Evolutionary conservation across 1,140 invertebrate genomes (phyloP).

Genomic region (Papilio machaon): DNA sequence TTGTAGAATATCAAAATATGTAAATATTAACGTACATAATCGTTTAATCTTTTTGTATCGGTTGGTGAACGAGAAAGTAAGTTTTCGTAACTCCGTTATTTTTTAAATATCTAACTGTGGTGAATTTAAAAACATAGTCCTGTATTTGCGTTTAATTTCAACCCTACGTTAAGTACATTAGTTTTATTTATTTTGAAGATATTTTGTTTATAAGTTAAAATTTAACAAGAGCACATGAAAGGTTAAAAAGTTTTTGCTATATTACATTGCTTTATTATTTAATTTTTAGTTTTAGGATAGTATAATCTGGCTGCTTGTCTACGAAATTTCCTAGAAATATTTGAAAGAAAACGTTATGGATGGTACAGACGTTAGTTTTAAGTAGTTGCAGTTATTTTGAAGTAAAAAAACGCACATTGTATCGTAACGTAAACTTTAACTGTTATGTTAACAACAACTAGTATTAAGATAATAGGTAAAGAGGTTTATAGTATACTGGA

Average conservation of each 20-base stretch:
- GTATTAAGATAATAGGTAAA: background rate
- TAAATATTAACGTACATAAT: background rate
- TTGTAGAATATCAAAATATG: background rate
- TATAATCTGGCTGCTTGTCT: background rate
- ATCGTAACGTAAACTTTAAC: constrained; percentile 18
- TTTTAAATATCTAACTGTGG: background rate
- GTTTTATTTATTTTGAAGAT: no score
- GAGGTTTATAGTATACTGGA: background rate
- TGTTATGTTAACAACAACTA: constrained; percentile 2
- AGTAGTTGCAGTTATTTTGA: background rate
- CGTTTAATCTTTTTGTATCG: background rate
- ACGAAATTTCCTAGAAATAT: background rate
- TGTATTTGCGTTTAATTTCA: no score
- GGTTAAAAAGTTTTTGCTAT: background rate
- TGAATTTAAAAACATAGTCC: background rate
- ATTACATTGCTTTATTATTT: background rate
- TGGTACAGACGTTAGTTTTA: background rate
- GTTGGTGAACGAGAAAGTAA: background rate
- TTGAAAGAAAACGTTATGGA: background rate
- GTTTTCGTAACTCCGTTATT: background rate
- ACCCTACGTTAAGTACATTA: no score
- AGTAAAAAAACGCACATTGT: background rate
- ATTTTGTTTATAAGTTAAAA: no score
- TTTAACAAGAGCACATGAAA: no score
- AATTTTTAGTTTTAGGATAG: no score